Evolutionary conservation across 2,797 vertebrate species (phyloP).

Genomic region (Siniperca undulata): DNA sequence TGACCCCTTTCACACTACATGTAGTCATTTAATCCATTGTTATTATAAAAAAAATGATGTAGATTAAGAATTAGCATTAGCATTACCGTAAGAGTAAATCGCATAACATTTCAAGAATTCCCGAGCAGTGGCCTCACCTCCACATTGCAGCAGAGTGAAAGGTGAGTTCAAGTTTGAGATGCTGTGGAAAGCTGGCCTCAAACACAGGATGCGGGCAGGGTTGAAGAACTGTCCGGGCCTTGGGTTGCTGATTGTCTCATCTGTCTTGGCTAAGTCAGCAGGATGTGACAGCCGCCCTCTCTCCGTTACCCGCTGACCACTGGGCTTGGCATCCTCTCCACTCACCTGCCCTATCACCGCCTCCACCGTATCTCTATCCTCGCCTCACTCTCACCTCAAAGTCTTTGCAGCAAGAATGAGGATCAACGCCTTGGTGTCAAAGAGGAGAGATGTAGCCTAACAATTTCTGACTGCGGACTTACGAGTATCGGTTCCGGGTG

Average conservation of each 20-base stretch:
- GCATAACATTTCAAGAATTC: conserved; percentile 9
- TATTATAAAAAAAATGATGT: background rate
- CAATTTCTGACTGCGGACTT: conserved; percentile 85
- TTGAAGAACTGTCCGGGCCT: conserved; percentile 76
- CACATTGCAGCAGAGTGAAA: conserved; percentile 37
- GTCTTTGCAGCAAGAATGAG: conserved; percentile 87
- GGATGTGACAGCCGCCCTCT: conserved; percentile 83
- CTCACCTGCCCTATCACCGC: conserved; percentile 78
- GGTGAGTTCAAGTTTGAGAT: conserved; percentile 65
- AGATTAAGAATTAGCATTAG: background rate
- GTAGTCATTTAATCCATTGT: background rate
- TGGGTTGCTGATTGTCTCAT: conserved; percentile 80
- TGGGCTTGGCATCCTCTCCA: conserved; percentile 77
- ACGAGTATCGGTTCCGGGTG: conserved; percentile 89
- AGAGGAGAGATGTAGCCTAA: conserved; percentile 66
- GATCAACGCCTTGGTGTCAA: conserved; percentile 88
- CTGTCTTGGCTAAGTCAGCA: conserved; percentile 79
- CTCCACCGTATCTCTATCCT: conserved; percentile 71
- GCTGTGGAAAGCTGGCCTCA: conserved; percentile 74
- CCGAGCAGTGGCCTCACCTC: conserved; percentile 20
- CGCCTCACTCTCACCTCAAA: conserved; percentile 72
- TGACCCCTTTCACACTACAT: background rate
- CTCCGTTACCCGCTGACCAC: conserved; percentile 79
- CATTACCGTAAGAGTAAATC: background rate
- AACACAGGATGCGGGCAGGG: conserved; percentile 63